phyloP scores from a whole-genome alignment of 2,113 vertebrate genomes.

The Cheilinus undulatus region DNA sequence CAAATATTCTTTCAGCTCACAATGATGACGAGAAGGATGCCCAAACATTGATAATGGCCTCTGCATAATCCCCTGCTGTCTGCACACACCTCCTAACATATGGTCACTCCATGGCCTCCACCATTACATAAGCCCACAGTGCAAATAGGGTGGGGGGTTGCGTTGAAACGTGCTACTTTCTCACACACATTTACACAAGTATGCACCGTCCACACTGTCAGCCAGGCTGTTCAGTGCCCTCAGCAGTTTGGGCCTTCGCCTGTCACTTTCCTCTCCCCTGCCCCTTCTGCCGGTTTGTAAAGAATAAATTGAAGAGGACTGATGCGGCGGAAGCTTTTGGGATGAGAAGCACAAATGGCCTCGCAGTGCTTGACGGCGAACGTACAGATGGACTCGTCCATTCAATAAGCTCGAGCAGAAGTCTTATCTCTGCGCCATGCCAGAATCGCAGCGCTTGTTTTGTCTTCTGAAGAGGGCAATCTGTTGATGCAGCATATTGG shows the following conservation, averaged over 20 bases:
- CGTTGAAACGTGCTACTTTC: conserved; percentile 69
- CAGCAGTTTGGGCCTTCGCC: conserved; percentile 72
- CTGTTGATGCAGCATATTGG: conserved; percentile 73
- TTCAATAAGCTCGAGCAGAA: conserved; percentile 79
- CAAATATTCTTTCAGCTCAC: too few species aligned
- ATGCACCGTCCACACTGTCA: conserved; percentile 60
- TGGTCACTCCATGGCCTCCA: conserved; percentile 78
- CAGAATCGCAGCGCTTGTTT: conserved; percentile 69
- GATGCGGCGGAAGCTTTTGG: conserved; percentile 74
- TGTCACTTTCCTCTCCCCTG: conserved; percentile 67
- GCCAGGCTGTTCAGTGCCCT: conserved; percentile 75
- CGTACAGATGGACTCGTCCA: conserved; percentile 79
- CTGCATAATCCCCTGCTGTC: conserved; percentile 75
- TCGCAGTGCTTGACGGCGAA: conserved; percentile 58
- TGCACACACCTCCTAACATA: conserved; percentile 79
- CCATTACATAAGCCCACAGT: conserved; percentile 78
- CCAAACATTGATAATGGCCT: conserved; percentile 74
- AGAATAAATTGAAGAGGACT: conserved; percentile 88
- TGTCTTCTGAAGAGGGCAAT: conserved; percentile 74
- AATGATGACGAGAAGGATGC: conserved; percentile 69
- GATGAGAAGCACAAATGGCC: conserved; percentile 74
- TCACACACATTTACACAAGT: conserved; percentile 47
- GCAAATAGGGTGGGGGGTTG: conserved; percentile 38
- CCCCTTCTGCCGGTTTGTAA: conserved; percentile 81
- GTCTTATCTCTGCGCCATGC: conserved; percentile 63